These are phyloP conservation scores for Charadrius vociferus DNA, from an alignment of 2,113 vertebrate genomes.

Conservation along the genomic window DNA sequence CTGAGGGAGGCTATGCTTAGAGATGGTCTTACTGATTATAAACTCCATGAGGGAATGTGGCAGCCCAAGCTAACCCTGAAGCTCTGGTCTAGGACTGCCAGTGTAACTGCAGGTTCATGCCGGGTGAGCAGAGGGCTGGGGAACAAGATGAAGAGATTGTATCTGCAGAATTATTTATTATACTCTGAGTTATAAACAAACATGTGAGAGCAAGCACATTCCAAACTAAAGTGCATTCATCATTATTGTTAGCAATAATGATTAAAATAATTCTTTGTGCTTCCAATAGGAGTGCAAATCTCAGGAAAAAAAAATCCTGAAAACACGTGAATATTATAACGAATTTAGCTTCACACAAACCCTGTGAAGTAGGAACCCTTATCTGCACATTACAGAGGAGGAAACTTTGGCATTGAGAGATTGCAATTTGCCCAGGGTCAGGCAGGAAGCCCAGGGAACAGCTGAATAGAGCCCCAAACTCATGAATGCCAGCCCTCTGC, in stretches of 20 bases:
- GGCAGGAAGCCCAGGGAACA: background rate
- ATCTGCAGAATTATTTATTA: constrained; percentile 56
- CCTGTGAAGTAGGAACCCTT: background rate
- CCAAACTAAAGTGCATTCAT: constrained; percentile 5
- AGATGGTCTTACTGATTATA: background rate
- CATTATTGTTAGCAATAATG: background rate
- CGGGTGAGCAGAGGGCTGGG: constrained; percentile 20
- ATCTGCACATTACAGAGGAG: constrained; percentile 20
- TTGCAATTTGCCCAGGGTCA: background rate
- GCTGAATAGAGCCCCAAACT: background rate
- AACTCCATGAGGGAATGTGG: constrained; percentile 1
- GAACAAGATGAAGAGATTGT: constrained; percentile 32
- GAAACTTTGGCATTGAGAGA: constrained; percentile 12
- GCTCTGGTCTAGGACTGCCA: background rate
- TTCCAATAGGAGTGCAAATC: background rate
- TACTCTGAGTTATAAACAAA: constrained; percentile 34
- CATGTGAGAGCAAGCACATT: constrained; percentile 11
- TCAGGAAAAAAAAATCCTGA: background rate
- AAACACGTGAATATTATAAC: background rate
- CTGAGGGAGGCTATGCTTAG: background rate
- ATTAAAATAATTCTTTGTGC: constrained; percentile 13
- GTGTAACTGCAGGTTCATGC: constrained; percentile 5
- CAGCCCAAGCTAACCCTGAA: constrained; percentile 17
- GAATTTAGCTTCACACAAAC: background rate
- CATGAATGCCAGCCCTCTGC: background rate